These are phyloP conservation scores for Drosophila parthenogenetica DNA, from an alignment of 2,888 invertebrate genomes.

Conservation along the genomic window DNA sequence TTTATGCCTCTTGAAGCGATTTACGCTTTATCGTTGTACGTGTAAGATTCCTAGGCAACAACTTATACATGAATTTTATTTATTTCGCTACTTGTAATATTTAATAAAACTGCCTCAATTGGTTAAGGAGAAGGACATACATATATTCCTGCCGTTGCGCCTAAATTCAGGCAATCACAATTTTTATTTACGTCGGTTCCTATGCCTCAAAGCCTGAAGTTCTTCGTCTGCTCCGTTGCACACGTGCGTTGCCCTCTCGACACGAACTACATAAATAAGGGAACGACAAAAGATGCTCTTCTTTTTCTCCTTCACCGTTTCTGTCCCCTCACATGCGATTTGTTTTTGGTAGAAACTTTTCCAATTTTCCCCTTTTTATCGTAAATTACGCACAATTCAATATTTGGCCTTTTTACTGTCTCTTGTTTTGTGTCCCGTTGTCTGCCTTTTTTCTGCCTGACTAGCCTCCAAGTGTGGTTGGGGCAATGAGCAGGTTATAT, in stretches of 20 bases:
- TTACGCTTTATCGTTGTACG: constrained; percentile 33
- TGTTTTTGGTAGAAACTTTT: constrained; percentile 69
- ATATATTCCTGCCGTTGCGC: constrained; percentile 13
- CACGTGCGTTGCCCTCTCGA: constrained; percentile 66
- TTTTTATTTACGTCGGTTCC: constrained; percentile 69
- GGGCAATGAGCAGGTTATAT: constrained; percentile 14
- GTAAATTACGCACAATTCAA: constrained; percentile 82
- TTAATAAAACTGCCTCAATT: constrained; percentile 70
- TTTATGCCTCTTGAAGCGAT: constrained; percentile 21
- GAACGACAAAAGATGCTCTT: constrained; percentile 55
- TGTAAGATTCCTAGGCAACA: constrained; percentile 45
- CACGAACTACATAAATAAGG: constrained; percentile 79
- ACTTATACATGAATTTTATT: constrained; percentile 55
- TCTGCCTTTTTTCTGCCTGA: constrained; percentile 78
- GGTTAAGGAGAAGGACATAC: constrained; percentile 26
- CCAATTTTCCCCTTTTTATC: constrained; percentile 83
- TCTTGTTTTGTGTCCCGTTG: constrained; percentile 62
- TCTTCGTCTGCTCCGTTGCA: constrained; percentile 18
- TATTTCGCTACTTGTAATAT: constrained; percentile 71
- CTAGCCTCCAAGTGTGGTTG: constrained; percentile 51
- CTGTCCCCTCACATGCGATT: constrained; percentile 29
- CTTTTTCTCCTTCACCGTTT: neutral
- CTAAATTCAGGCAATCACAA: constrained; percentile 75
- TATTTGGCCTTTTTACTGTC: constrained; percentile 81
- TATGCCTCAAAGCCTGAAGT: constrained; percentile 9